Base-by-base conservation (phyloP, 2,797 vertebrate genomes). In the Sciurus vulgaris region DNA sequence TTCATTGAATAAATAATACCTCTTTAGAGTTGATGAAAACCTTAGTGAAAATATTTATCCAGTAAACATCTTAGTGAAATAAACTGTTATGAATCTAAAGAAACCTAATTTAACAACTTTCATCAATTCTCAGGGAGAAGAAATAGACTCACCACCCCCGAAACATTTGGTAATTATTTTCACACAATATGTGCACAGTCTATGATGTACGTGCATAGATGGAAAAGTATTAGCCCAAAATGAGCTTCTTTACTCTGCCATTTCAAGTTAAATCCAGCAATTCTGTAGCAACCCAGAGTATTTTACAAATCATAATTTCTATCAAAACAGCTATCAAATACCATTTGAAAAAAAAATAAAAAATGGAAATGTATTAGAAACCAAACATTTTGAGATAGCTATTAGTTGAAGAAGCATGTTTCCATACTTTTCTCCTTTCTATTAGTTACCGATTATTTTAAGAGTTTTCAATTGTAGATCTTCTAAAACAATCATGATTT, bases 151-250 rank as follows among this genome's bases (percentile, higher is more conserved):
- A 93, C 96, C 96, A 92, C 95, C 96, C 95, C 95, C 94, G 3
- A 94, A 97, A 97, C 97, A 97, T 92, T 84, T 97, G 96, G 96
- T 94, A 95, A 97, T 97, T 96, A 97, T 92, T 96, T 96, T 93
- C 93, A 89, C 14, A 93, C 95, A 97, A 79, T 86, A 96, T 91
- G 96, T 93, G 82, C 95, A 96, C 59, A 44, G 38, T 95, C 90
- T 97, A 83, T 73, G 67, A 91, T 56, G 30, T 79, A 67, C 6
- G 0, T 61, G 59, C n/a, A 86, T 7, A 83, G 44, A 95, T 30
- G 11, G 10, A 87, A 91, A 78, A 26, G 26, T 35, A 86, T 89
- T 61, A 94, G 78, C 79, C 61, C 47, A 63, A 84, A 79, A 86
- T 9, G 35, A 86, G 61, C 35, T 76, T 56, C 47, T 91, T 54